Evolutionary conservation across 2,113 vertebrate genomes (phyloP).

Genomic region (Upupa epops): DNA sequence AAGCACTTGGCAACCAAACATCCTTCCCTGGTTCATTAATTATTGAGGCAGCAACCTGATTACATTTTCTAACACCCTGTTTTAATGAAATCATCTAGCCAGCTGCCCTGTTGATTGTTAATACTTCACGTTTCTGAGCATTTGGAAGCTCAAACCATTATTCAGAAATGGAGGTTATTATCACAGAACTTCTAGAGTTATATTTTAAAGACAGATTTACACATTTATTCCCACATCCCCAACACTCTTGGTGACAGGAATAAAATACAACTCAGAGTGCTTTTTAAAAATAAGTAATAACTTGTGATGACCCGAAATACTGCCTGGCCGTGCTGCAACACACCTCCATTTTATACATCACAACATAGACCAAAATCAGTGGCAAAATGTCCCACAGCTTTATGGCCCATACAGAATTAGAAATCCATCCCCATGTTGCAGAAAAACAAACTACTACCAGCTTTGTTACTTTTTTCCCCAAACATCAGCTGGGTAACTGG

Average conservation of each 20-base stretch:
- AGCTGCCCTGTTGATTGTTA: neutral
- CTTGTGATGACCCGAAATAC: neutral
- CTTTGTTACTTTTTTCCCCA: neutral
- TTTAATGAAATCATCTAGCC: neutral
- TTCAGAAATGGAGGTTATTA: neutral
- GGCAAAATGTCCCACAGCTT: neutral
- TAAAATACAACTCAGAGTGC: neutral
- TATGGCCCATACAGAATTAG: rapidly evolving
- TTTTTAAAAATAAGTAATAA: neutral
- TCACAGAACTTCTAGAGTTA: neutral
- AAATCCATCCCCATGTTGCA: neutral
- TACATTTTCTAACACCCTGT: neutral
- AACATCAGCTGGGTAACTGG: neutral
- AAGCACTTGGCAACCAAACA: neutral
- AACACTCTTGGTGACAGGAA: neutral
- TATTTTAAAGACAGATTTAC: neutral
- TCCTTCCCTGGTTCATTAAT: neutral
- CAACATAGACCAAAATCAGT: neutral
- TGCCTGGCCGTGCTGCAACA: no score
- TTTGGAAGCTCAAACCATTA: neutral
- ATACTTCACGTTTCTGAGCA: neutral
- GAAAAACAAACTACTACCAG: neutral
- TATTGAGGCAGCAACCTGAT: neutral
- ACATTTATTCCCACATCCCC: no score
- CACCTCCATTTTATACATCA: neutral